A percentile compares a stretch with the other conserved stretches of the same genome.
These are phyloP conservation scores for Gymnosoma rotundatum DNA, from an alignment of 2,888 invertebrate genomes.

Conservation along the genomic window DNA sequence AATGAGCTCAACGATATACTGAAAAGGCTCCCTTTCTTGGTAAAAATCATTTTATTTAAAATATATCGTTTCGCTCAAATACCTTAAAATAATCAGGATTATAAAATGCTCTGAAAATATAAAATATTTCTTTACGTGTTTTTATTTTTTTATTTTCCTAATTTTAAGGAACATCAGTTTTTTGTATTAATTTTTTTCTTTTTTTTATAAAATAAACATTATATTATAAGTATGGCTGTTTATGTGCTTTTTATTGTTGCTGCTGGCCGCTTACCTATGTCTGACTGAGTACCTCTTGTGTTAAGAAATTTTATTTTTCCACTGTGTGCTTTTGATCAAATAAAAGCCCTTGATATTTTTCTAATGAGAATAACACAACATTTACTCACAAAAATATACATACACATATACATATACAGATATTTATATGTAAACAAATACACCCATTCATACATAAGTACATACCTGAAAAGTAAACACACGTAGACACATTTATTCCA, in stretches of 20 bases:
- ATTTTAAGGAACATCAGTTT: constrained; percentile 5
- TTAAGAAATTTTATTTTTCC: constrained; percentile 36
- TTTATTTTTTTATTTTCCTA: neutral
- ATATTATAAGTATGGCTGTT: constrained; percentile 18
- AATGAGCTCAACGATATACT: too few species aligned
- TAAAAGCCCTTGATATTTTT: constrained; percentile 52
- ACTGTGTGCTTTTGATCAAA: constrained; percentile 62
- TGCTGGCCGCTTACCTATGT: neutral
- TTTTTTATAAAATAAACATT: constrained; percentile 13
- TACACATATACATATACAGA: neutral
- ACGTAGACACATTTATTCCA: too few species aligned
- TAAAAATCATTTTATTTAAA: too few species aligned
- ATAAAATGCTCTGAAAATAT: too few species aligned
- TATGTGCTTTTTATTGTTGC: constrained; percentile 5
- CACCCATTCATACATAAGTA: too few species aligned
- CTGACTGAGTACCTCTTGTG: neutral
- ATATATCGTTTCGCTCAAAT: too few species aligned
- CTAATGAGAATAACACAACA: constrained; percentile 40
- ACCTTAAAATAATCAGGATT: too few species aligned
- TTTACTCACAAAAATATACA: too few species aligned
- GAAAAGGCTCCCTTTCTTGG: too few species aligned
- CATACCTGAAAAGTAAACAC: too few species aligned
- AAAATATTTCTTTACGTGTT: constrained; percentile 1
- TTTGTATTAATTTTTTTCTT: neutral
- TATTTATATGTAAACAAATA: neutral